phyloP scores from a whole-genome alignment of 1,140 invertebrate genomes.

The Drosophila subpulchrella region DNA sequence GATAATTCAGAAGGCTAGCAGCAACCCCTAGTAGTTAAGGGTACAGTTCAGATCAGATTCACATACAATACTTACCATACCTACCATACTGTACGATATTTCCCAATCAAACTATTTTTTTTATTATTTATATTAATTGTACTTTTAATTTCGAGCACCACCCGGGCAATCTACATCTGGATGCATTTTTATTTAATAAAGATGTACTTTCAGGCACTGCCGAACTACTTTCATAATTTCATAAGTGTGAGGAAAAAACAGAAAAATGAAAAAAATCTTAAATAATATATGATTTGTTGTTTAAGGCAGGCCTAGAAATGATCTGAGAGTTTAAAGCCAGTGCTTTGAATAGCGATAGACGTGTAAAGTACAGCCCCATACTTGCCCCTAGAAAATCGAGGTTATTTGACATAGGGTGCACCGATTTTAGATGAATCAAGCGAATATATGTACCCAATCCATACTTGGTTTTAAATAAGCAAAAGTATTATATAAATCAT shows the following conservation, averaged over 20 bases:
- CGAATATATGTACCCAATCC: constrained; percentile 5
- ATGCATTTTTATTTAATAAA: constrained; percentile 17
- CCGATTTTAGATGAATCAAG: background rate
- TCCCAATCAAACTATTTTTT: background rate
- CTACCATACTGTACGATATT: constrained; percentile 14
- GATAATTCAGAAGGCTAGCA: constrained; percentile 9
- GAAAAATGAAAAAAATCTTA: background rate
- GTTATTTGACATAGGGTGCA: background rate
- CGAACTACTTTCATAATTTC: constrained; percentile 5
- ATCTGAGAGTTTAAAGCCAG: constrained; percentile 6
- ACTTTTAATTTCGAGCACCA: background rate
- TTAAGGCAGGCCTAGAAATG: constrained; percentile 11
- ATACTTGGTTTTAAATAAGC: constrained; percentile 37
- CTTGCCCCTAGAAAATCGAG: constrained; percentile 28
- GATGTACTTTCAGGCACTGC: constrained; percentile 2
- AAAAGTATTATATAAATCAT: constrained; percentile 48
- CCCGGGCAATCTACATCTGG: background rate
- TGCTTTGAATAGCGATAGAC: background rate
- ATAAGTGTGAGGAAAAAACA: background rate
- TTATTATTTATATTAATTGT: constrained; percentile 8
- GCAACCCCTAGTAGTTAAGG: constrained; percentile 7
- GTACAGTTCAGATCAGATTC: constrained; percentile 11
- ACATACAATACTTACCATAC: background rate
- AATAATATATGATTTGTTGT: background rate
- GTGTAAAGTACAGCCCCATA: constrained; percentile 25